phyloP scores from a whole-genome alignment of 1,140 invertebrate genomes.

The Panagrolaimus sp. region DNA sequence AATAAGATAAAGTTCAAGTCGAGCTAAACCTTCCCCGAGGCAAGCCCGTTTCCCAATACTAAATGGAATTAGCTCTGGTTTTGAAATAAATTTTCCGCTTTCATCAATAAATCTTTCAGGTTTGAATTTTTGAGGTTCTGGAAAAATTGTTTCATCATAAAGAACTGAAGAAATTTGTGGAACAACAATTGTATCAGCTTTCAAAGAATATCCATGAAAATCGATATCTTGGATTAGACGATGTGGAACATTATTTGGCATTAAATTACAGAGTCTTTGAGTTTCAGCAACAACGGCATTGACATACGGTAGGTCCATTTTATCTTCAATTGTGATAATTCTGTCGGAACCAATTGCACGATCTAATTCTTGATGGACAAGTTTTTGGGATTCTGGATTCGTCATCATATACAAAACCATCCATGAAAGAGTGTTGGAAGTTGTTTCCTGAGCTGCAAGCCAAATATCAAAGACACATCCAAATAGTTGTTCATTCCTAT shows the following conservation, averaged over 20 bases:
- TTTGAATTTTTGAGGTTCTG: conserved; percentile 69
- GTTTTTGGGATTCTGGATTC: conserved; percentile 23
- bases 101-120: conserved; percentile 55
- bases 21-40: conserved; percentile 56
- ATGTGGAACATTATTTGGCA: conserved; percentile 31
- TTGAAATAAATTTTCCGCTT: conserved; percentile 15
- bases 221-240: conserved; percentile 22
- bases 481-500: neutral
- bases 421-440: conserved; percentile 10
- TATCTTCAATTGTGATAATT: conserved; percentile 24
- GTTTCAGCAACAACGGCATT: neutral
- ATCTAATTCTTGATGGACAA: conserved; percentile 30
- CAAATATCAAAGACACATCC: conserved; percentile 19
- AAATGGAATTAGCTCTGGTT: conserved; percentile 42
- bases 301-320: conserved; percentile 17
- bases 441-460: conserved; percentile 20
- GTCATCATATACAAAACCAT: conserved; percentile 21
- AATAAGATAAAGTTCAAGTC: conserved; percentile 58
- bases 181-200: conserved; percentile 25
- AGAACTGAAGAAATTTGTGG: conserved; percentile 34
- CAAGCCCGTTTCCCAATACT: conserved; percentile 54
- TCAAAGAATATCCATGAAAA: conserved; percentile 24
- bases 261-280: conserved; percentile 16
- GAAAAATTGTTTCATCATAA: conserved; percentile 66
- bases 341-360: conserved; percentile 22